Base-by-base conservation (phyloP, 2,888 invertebrate species). In the Apeira syringaria region DNA sequence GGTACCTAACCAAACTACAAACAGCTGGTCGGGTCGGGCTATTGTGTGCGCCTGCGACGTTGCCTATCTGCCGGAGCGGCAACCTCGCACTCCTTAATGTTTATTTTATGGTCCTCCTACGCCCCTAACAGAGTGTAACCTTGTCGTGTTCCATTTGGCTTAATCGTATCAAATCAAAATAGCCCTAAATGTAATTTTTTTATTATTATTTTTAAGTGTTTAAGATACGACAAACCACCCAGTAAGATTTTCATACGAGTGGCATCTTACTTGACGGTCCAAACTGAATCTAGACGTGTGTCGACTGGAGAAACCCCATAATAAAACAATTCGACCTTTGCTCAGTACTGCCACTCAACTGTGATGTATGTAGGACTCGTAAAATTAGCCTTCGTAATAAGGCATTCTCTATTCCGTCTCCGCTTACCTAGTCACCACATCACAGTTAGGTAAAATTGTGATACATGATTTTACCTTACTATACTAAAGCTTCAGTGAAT, bases 31-130 rank as follows among this genome's bases (percentile, higher is more conserved):
- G 65, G 64, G 51, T 57, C 59, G 54, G 50, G 41, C 64, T 53
- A 70, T 74, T 77, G 76, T 71, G 68, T 74, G 74, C 72, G 71
- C 71, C 57, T 56, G 74, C 74, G 71, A 64, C 72, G 67, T 49
- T 47, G 43, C 47, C 53, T 33, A 30, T 45, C 35, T 28, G 30
- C 9, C 73, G 66, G 78, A 78, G 68, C 77, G 82, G 80, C 83
- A 84, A 83, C 80, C 70, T 68, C 76, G 81, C 76, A 42, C 53
- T 54, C 58, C 48, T 56, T 57, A 41, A 56, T 61, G 62, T 62
- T 65, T 64, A 65, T 67, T 64, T 62, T 59, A 60, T 58, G 47
- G 39, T 52, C 57, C 56, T 54, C 51, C 56, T 51, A 50, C 53
- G 47, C 49, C 37, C 28, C 30, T n/a, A 35, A 49, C 32, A 36